Conservation (phyloP, 2,797 vertebrate genomes). For the Arvicola amphibius region DNA sequence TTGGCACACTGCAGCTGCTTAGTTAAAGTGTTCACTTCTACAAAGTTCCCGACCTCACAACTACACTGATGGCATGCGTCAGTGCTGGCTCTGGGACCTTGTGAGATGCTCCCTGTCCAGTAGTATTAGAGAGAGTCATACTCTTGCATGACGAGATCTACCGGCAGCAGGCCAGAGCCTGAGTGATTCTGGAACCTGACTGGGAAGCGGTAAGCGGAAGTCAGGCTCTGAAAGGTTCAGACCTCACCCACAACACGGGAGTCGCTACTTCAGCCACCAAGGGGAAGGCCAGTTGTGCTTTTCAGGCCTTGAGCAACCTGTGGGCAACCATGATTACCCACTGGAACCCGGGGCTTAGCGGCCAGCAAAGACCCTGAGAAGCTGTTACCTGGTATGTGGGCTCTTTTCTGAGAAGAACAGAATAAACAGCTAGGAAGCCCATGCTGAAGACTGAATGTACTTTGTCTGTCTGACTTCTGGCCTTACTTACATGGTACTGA, state of each 20-base stretch:
- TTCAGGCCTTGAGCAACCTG: background rate
- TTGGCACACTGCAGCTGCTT: background rate
- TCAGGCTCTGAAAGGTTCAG: background rate
- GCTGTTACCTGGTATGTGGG: fast-evolving
- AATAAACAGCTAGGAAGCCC: background rate
- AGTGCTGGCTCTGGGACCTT: background rate
- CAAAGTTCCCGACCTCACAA: background rate
- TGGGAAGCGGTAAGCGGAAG: background rate
- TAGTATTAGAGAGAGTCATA: background rate
- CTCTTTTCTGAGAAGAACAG: background rate
- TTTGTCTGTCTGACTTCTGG: background rate
- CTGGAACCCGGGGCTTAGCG: background rate
- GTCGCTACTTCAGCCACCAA: background rate
- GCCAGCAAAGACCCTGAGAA: background rate
- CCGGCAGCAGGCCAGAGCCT: background rate
- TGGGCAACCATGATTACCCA: background rate
- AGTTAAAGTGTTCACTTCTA: background rate
- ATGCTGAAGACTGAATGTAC: background rate
- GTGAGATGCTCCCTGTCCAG: background rate
- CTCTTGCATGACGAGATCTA: background rate
- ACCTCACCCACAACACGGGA: background rate
- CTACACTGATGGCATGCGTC: background rate
- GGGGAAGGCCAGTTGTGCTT: background rate
- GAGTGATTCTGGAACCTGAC: fast-evolving
- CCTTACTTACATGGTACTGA: background rate